phyloP scores from a whole-genome alignment of 2,888 invertebrate species.

The Amblyjoppa proteus region DNA sequence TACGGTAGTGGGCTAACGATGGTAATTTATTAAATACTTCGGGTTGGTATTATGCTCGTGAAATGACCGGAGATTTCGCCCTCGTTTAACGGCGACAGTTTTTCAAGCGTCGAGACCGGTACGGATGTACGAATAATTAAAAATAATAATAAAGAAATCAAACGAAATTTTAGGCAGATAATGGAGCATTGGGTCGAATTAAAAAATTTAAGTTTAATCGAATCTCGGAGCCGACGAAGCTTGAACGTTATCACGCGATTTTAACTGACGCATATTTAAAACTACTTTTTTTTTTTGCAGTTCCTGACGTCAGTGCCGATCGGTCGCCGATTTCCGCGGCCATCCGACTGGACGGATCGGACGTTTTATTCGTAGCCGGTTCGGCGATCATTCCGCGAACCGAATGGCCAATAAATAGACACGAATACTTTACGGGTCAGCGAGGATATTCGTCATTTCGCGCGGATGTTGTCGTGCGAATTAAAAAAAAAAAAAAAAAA shows the following conservation, averaged over 20 bases:
- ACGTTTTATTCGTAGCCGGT: neutral
- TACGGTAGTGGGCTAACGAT: conserved; percentile 18
- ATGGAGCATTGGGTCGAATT: neutral
- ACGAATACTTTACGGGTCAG: conserved; percentile 68
- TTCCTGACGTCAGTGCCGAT: neutral
- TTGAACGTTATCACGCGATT: neutral
- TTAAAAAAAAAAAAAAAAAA: neutral
- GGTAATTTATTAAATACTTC: conserved; percentile 31
- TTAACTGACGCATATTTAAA: neutral
- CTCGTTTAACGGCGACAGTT: conserved; percentile 58
- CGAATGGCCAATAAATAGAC: conserved; percentile 68
- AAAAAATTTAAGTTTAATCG: neutral
- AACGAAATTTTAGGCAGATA: neutral
- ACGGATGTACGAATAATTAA: conserved; percentile 1
- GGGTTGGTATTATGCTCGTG: conserved; percentile 21
- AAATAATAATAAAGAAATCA: neutral
- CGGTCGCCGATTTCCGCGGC: neutral
- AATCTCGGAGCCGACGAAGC: neutral
- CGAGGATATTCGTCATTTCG: conserved; percentile 1
- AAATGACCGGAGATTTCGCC: conserved; percentile 23
- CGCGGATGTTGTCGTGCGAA: neutral
- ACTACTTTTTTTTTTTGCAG: neutral
- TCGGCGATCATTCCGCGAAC: conserved; percentile 3
- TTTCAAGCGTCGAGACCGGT: conserved; percentile 54
- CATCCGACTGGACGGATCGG: neutral